Base-by-base conservation (phyloP, 2,888 invertebrate genomes). In the Apoda limacodes region DNA sequence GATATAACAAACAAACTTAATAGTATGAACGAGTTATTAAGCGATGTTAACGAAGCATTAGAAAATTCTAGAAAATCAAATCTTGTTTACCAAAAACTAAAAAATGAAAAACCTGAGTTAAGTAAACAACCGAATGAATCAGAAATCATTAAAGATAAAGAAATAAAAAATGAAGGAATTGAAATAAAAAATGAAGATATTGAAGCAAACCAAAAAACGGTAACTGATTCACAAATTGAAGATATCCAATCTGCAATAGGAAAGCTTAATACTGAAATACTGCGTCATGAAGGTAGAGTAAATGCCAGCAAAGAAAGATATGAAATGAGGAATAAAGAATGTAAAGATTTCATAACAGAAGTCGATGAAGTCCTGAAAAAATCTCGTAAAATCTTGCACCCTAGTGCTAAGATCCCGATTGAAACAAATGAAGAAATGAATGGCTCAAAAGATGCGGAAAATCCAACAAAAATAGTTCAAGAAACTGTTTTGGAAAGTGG, bases 1-100 rank as follows among this genome's bases (percentile, higher is more conserved):
- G 81, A 82, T 48, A 80, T 81, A 28, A 74, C 72, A 2, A 80
- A 78, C 41, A 82, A 82, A 50, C 41, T 81, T 1, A 72, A 81
- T 15, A 74, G 66, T 34, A 78, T 82, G 74, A 75, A 78, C 39
- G 80, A 76, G 39, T 51, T 81, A 28, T 45, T 81, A 1, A 69
- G 67, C 28, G 81, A 81, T 41, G 80, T 81, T 1, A 80, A 80
- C 41, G 56, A 58, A 32, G 70, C 78, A 9, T 53, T 81, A 27
- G 75, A 76, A 47, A 74, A 64, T 43, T 81, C 71, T 9, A 64
- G 54, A 38, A 65, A 70, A 42, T 76, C 76, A 12, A 74, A 70
- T 40, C 37, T 68, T 9, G 60, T 48, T 20, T 80, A 68, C 46
- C 58, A 72, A 38, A 66, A 68, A 46, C 52, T 80, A 13, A 66